Conservation (phyloP, 2,113 vertebrate genomes). For the Spea bombifrons region DNA sequence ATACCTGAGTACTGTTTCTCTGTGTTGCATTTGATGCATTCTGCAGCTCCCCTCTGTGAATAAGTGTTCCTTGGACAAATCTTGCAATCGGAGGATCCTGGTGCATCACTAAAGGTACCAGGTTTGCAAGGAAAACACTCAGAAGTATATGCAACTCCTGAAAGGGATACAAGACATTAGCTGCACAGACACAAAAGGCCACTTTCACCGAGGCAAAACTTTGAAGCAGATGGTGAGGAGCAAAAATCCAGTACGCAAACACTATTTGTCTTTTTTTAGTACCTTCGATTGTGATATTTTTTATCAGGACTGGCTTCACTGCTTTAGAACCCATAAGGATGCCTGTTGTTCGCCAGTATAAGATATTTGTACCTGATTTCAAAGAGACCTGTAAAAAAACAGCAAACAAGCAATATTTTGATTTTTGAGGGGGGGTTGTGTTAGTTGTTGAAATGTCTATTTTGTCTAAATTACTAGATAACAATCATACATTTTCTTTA, state of each 20-base stretch:
- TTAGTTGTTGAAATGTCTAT: too few relatives aligned
- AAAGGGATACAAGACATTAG: neutral
- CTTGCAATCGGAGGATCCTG: slow-evolving; percentile 81
- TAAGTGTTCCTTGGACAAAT: slow-evolving; percentile 83
- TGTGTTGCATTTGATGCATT: slow-evolving; percentile 78
- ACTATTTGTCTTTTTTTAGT: neutral
- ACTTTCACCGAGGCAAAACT: too few relatives aligned
- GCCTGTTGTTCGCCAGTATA: slow-evolving; percentile 95
- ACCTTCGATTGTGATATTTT: slow-evolving; percentile 95
- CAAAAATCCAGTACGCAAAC: neutral
- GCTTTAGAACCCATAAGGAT: slow-evolving; percentile 84
- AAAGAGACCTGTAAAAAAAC: slow-evolving; percentile 78
- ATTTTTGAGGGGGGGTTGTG: too few relatives aligned
- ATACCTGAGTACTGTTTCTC: slow-evolving; percentile 81
- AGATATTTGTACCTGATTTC: slow-evolving; percentile 91
- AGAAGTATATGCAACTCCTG: slow-evolving; percentile 93
- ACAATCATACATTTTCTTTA: too few relatives aligned
- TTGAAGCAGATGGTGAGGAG: neutral
- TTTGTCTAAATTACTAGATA: too few relatives aligned
- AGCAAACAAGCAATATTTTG: neutral
- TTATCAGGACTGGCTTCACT: slow-evolving; percentile 89
- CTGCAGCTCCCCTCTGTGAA: slow-evolving; percentile 85
- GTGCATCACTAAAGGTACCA: slow-evolving; percentile 80
- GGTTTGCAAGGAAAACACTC: slow-evolving; percentile 93
- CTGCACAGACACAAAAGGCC: too few relatives aligned